phyloP scores from a whole-genome alignment of 2,113 vertebrate genomes.

The Nyctereutes procyonoides region DNA sequence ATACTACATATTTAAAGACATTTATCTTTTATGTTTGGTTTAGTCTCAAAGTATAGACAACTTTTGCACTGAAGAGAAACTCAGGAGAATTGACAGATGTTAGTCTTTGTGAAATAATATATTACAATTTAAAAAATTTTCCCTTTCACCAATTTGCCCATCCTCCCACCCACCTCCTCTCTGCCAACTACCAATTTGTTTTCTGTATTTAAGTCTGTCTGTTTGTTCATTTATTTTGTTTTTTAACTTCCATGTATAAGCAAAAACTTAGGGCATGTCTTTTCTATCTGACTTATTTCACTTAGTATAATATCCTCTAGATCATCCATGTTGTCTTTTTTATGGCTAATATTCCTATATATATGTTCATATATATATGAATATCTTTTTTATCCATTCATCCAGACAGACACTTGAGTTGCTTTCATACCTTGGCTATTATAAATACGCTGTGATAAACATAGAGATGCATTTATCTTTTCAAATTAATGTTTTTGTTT shows the following conservation, averaged over 20 bases:
- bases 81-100: neutral
- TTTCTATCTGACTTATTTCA: neutral
- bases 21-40: slow-evolving; percentile 44
- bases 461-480: neutral
- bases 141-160: neutral
- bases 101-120: slow-evolving; percentile 37
- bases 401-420: neutral
- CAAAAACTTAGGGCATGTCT: neutral
- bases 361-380: too few species aligned
- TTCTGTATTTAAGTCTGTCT: neutral
- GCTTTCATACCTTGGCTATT: neutral
- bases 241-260: neutral
- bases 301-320: neutral
- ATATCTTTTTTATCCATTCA: neutral
- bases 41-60: slow-evolving; percentile 49
- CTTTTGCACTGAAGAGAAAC: neutral
- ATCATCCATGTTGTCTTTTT: neutral
- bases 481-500: neutral
- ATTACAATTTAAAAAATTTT: neutral
- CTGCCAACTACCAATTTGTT: neutral
- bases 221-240: neutral
- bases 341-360: too few species aligned
- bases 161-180: neutral
- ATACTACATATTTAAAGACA: slow-evolving; percentile 5
- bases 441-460: neutral